Evolutionary conservation across 1,140 invertebrate species (phyloP).

Genomic region (Leptestheria dahalacensis): DNA sequence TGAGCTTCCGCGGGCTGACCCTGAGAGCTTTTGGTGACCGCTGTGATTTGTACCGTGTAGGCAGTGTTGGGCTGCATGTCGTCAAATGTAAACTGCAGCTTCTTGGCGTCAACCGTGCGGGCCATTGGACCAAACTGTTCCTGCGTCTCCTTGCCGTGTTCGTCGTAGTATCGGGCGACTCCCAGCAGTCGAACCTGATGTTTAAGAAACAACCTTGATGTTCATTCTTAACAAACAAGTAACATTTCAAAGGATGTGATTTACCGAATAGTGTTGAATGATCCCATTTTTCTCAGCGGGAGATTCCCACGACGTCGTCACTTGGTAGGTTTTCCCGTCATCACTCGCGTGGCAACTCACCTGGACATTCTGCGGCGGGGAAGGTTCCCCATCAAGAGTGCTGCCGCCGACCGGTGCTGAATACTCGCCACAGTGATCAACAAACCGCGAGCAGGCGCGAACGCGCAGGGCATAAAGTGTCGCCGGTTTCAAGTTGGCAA

Average conservation of each 20-base stretch:
- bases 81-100: constrained; percentile 38
- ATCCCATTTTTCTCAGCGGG: constrained; percentile 55
- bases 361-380: constrained; percentile 42
- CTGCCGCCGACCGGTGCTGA: background rate
- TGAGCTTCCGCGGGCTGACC: constrained; percentile 41
- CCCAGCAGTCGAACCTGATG: constrained; percentile 41
- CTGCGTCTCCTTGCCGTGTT: constrained; percentile 34
- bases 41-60: constrained; percentile 42
- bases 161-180: constrained; percentile 39
- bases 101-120: constrained; percentile 38
- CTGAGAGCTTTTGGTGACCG: constrained; percentile 46
- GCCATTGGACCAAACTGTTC: constrained; percentile 41
- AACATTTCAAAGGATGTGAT: constrained; percentile 7
- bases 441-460: constrained; percentile 58
- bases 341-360: constrained; percentile 48
- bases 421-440: constrained; percentile 25
- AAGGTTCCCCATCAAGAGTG: constrained; percentile 22
- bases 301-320: constrained; percentile 49
- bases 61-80: constrained; percentile 59
- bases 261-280: constrained; percentile 50
- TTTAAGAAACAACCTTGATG: constrained; percentile 24
- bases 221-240: constrained; percentile 12
- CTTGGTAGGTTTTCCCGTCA: constrained; percentile 42
- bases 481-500: constrained; percentile 53
- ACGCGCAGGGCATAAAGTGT: constrained; percentile 59